Percentiles rank a stretch among this genome's conserved stretches.
These are phyloP conservation scores for Plotosus lineatus DNA, from an alignment of 2,113 vertebrate species.

Conservation along the genomic window DNA sequence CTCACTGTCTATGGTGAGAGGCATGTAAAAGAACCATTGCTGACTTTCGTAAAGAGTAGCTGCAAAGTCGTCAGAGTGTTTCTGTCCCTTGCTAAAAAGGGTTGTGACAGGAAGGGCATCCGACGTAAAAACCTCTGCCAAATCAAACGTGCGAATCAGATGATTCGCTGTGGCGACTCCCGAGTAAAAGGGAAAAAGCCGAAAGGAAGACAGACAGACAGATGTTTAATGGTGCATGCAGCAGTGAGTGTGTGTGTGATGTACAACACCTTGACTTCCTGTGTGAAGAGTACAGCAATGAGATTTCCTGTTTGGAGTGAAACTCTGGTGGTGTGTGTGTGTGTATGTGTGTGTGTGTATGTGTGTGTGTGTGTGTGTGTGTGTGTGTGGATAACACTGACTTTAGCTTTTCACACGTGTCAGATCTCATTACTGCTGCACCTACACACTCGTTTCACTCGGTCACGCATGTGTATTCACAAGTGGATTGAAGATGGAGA, in stretches of 20 bases:
- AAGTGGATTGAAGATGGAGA: background rate
- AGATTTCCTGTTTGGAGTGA: slow-evolving; percentile 69
- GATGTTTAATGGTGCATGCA: slow-evolving; percentile 42
- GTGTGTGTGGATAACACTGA: background rate
- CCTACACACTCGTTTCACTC: background rate
- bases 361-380: background rate
- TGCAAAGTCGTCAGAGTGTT: too few species aligned
- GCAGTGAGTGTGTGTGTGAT: slow-evolving; percentile 53
- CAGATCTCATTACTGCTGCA: background rate
- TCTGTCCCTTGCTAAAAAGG: too few species aligned
- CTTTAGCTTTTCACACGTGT: background rate
- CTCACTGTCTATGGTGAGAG: too few species aligned
- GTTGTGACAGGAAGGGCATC: too few species aligned
- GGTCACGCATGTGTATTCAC: background rate
- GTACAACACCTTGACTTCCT: slow-evolving; percentile 57
- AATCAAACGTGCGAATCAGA: too few species aligned
- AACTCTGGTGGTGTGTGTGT: slow-evolving; percentile 7
- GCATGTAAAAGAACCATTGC: too few species aligned
- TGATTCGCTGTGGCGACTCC: too few species aligned
- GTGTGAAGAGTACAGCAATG: slow-evolving; percentile 51
- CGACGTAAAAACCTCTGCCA: too few species aligned
- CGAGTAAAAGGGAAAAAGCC: too few species aligned
- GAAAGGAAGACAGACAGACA: too few species aligned
- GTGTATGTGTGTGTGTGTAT: background rate
- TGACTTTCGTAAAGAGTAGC: too few species aligned